These are phyloP conservation scores for Akabosia matsudoensis DNA, from an alignment of 1,140 invertebrate species.

Conservation along the genomic window DNA sequence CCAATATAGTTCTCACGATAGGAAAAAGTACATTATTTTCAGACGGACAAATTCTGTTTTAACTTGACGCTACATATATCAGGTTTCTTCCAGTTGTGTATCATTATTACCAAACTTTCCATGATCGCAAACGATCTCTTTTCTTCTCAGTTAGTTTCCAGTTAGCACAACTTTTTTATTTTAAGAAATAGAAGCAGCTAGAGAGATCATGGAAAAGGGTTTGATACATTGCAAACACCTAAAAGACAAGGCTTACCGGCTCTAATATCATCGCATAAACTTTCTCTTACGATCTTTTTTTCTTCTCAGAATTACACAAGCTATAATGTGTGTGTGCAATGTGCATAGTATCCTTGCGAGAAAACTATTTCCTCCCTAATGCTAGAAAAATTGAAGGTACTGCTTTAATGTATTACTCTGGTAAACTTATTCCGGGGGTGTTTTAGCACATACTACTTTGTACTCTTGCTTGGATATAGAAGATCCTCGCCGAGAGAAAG, in stretches of 20 bases:
- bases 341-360: no score
- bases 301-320: neutral
- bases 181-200: neutral
- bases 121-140: conserved; percentile 15
- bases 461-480: neutral
- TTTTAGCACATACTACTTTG: neutral
- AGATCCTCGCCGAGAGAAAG: neutral
- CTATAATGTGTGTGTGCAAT: no score
- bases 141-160: neutral
- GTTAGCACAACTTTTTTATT: neutral
- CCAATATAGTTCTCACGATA: no score
- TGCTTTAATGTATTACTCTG: no score
- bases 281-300: neutral
- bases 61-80: no score
- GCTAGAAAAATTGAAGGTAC: no score
- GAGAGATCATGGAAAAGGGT: neutral
- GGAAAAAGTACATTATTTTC: no score
- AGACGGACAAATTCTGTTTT: no score
- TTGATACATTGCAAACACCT: neutral
- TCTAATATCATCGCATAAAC: neutral
- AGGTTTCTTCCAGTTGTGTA: neutral
- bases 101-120: conserved; percentile 3
- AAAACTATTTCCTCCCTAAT: no score
- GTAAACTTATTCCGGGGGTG: no score
- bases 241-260: neutral